Evolutionary conservation across 1,140 invertebrate species (phyloP).

Genomic region (Philaenus spumarius): DNA sequence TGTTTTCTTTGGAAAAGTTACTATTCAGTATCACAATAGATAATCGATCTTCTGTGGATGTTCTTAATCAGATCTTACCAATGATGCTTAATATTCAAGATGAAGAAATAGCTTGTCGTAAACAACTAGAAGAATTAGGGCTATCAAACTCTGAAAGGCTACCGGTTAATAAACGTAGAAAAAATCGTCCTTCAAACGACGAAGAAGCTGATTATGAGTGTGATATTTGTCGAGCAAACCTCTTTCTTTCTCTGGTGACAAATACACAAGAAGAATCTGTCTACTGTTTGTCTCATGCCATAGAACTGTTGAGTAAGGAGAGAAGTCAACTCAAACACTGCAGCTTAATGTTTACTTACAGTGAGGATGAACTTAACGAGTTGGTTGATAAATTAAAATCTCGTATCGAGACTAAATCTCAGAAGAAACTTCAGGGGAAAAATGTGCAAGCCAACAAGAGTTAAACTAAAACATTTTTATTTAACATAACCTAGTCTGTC

Average conservation of each 20-base stretch:
- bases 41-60: conserved; percentile 52
- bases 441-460: background rate
- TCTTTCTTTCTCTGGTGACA: conserved; percentile 65
- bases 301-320: conserved; percentile 60
- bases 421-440: conserved; percentile 36
- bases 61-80: conserved; percentile 53
- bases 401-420: conserved; percentile 48
- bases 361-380: conserved; percentile 54
- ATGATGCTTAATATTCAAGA: conserved; percentile 45
- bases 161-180: conserved; percentile 40
- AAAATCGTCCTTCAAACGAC: conserved; percentile 41
- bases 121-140: conserved; percentile 49
- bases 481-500: too few relatives aligned
- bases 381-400: conserved; percentile 54
- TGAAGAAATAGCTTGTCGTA: conserved; percentile 47
- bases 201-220: conserved; percentile 69
- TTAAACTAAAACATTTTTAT: too few relatives aligned
- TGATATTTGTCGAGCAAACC: conserved; percentile 68
- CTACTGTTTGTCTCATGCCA: conserved; percentile 67
- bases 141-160: conserved; percentile 56
- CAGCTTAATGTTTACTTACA: conserved; percentile 61
- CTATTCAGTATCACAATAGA: conserved; percentile 72
- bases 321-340: conserved; percentile 55
- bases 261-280: conserved; percentile 60
- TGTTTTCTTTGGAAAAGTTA: conserved; percentile 83